Base-by-base conservation (phyloP, 1,140 invertebrate genomes). In the Maniola jurtina region DNA sequence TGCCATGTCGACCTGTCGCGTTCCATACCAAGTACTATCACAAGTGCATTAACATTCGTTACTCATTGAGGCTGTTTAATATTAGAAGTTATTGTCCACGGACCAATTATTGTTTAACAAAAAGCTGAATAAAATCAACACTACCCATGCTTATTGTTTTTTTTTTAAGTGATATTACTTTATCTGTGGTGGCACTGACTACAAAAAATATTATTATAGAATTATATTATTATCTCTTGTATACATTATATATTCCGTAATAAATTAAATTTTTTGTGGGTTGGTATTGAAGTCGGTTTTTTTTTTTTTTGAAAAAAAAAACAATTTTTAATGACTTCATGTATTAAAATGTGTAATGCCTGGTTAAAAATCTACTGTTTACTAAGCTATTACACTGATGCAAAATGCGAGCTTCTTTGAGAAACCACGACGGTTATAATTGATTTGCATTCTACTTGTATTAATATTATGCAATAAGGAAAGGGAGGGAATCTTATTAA, bases 381-480 rank as follows among this genome's bases (percentile, higher is more conserved):
- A n/a, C n/a, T n/a, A n/a, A 54, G 71, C 50, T 61, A 65, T 25
- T 86, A 84, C 75, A 67, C 66, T 10, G 78, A 82, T 6, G 72
- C 75, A 25, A 87, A 87, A 64, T 89, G 84, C 67, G 77, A 78
- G 33, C 60, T 89, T 15, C 86, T 84, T 7, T 75, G 64, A 16
- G 85, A 88, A 74, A 64, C 66, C 2, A 86, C 83, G 0, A 81
- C 77, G 52, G 47, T 81, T 7, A 62, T 81, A 10, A 66, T n/a
- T 86, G 65, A 57, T 80, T 7, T 42, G 77, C 42, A 25, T 79
- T 58, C 50, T 83, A 8, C 25, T 80, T 61, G 72, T 70, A 61
- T 77, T 25, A 25, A 25, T 25, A 25, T 25, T 25, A 25, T 59
- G 55, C 75, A 9, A 66, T 57, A 7, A 72, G 57, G 13, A 76